These are phyloP conservation scores for Oscheius sp. DNA, from an alignment of 2,888 invertebrate genomes.

Conservation along the genomic window DNA sequence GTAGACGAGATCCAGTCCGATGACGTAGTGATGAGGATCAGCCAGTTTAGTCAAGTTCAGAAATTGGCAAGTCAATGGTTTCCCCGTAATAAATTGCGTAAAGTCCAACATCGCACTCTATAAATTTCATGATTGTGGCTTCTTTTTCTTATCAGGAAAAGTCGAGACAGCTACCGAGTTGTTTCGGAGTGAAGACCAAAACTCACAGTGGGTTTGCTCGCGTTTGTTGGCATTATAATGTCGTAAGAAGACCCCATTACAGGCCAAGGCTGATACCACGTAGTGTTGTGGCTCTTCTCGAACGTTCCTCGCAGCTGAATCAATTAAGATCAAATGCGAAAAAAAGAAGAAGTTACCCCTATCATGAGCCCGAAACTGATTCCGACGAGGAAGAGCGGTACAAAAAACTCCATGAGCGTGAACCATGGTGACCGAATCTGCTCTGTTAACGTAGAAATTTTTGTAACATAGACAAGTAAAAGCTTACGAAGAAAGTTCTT, in stretches of 20 bases:
- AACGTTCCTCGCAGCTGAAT: slow-evolving; percentile 54
- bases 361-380: slow-evolving; percentile 64
- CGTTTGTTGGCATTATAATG: slow-evolving; percentile 46
- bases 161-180: background rate
- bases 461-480: no score
- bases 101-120: slow-evolving; percentile 44
- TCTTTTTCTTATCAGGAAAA: no score
- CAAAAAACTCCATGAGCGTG: slow-evolving; percentile 63
- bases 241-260: slow-evolving; percentile 52
- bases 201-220: slow-evolving; percentile 28
- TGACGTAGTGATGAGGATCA: slow-evolving; percentile 4
- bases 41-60: slow-evolving; percentile 40
- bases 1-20: slow-evolving; percentile 49
- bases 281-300: slow-evolving; percentile 44
- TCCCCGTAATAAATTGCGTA: slow-evolving; percentile 18
- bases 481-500: slow-evolving; percentile 57
- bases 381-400: slow-evolving; percentile 65
- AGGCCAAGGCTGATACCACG: slow-evolving; percentile 44
- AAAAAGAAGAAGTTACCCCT: slow-evolving; percentile 45
- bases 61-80: slow-evolving; percentile 39
- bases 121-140: slow-evolving; percentile 13
- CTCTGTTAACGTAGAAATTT: no score
- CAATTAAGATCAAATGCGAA: background rate
- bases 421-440: slow-evolving; percentile 57
- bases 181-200: background rate